Conservation (phyloP, 1,140 invertebrate genomes). For the Campoletis sonorensis region DNA sequence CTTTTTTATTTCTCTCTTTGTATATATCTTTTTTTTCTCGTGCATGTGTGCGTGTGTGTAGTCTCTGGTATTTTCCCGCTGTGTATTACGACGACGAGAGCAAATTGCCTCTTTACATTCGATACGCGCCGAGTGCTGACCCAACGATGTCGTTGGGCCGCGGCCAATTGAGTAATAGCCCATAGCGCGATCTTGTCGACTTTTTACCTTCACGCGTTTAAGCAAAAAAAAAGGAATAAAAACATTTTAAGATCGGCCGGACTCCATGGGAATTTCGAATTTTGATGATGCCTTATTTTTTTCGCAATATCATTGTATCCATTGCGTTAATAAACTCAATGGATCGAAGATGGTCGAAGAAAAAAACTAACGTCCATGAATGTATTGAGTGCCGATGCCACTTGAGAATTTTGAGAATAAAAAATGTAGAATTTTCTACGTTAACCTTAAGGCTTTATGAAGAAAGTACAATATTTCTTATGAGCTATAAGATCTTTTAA, state of each 20-base stretch:
- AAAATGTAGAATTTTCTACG: no score
- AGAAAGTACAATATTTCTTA: no score
- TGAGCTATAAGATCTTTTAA: no score
- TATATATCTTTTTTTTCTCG: background rate
- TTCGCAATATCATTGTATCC: no score
- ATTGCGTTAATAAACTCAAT: no score
- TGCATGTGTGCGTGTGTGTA: background rate
- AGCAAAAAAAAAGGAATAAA: background rate
- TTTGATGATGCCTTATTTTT: no score
- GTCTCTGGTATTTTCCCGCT: background rate
- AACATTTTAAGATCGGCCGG: background rate
- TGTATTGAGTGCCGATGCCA: no score
- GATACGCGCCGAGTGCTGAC: conserved; percentile 48
- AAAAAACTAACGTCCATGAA: no score
- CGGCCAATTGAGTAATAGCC: conserved; percentile 49
- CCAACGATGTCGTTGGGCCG: conserved; percentile 36
- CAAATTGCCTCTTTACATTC: conserved; percentile 52
- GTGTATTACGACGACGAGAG: conserved; percentile 18
- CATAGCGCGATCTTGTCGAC: conserved; percentile 6
- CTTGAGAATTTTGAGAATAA: no score
- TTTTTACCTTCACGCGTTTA: conserved; percentile 22
- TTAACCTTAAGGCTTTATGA: no score
- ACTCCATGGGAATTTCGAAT: no score
- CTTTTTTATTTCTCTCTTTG: conserved; percentile 3
- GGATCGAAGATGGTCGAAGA: no score